Base-by-base conservation (phyloP, 1,140 invertebrate genomes). In the Drosophila neocordata region DNA sequence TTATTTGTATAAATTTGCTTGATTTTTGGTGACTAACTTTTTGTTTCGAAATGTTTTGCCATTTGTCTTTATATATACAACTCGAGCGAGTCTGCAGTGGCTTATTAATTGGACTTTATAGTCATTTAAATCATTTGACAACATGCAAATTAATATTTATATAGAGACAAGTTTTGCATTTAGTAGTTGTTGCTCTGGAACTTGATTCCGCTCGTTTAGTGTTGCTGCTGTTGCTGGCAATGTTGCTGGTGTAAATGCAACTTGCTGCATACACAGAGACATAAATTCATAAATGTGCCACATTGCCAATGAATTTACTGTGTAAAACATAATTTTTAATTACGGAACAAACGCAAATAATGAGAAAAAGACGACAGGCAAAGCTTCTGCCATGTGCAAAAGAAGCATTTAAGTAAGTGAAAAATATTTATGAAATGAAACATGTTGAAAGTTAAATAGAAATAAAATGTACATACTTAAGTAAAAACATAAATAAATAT, bases 101-200 rank as follows among this genome's bases (percentile, higher is more conserved):
- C 73, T 66, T 67, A 81, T 87, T 87, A 74, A 85, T 81, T 87
- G 82, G 31, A 68, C 68, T 69, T 87, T 63, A 85, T 72, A 27
- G 59, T 24, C 63, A 56, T 59, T 65, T 84, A 84, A 87, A 82
- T 85, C 82, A 85, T 85, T 67, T 72, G 67, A 67, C 65, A 77
- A 85, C 68, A 77, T 87, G 81, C 83, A 85, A 87, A 87, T 85
- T 71, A 78, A 82, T 87, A 87, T 82, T 85, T 75, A 85, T 85
- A 63, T 38, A 31, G 27, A 44, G 44, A 53, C 52, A 63, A 27
- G 53, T 60, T 24, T 63, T 34, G n/a, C 18, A 63, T 58, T 68
- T 48, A 63, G 20, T 34, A 22, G 44, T 55, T 27, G 34, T 61
- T 65, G 59, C 53, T 66, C 51, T 37, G 73, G 58, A 75, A 41